A percentile compares a stretch with the other conserved stretches of the same genome.
phyloP scores from a whole-genome alignment of 2,888 invertebrate genomes.

The Ophion obscuratus region DNA sequence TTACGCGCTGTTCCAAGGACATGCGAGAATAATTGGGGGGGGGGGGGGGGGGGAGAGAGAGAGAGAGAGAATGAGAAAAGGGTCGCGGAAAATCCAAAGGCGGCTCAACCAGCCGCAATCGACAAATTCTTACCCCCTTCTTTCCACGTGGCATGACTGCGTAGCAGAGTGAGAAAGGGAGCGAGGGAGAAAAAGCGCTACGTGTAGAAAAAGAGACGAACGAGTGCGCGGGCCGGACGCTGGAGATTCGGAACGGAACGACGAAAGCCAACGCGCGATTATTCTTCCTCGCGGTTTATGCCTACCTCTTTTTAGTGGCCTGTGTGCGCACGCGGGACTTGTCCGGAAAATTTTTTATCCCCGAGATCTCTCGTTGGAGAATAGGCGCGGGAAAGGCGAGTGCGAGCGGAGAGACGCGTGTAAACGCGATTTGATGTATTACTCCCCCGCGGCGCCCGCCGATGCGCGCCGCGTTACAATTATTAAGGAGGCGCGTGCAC shows the following conservation, averaged over 20 bases:
- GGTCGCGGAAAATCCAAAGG: no score
- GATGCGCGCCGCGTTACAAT: background rate
- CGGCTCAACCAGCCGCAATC: no score
- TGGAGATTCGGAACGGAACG: constrained; percentile 83
- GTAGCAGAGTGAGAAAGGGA: no score
- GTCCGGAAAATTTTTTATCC: constrained; percentile 16
- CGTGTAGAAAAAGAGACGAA: constrained; percentile 47
- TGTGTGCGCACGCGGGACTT: constrained; percentile 1
- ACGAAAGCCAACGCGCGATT: constrained; percentile 68
- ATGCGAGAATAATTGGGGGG: background rate
- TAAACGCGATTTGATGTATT: constrained; percentile 32
- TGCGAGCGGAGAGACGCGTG: background rate
- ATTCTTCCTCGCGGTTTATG: constrained; percentile 76
- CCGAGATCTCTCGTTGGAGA: constrained; percentile 53
- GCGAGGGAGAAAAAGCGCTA: constrained; percentile 12
- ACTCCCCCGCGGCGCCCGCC: no score
- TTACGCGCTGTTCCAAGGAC: no score
- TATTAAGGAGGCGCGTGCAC: constrained; percentile 25
- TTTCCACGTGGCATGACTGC: no score
- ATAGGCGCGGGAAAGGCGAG: background rate
- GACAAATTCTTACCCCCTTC: no score
- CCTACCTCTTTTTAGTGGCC: constrained; percentile 75
- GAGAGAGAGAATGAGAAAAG: background rate
- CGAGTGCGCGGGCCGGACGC: constrained; percentile 50
- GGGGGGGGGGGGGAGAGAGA: background rate